These are phyloP conservation scores for Ctenicera cuprea DNA, from an alignment of 2,888 invertebrate genomes.

Conservation along the genomic window DNA sequence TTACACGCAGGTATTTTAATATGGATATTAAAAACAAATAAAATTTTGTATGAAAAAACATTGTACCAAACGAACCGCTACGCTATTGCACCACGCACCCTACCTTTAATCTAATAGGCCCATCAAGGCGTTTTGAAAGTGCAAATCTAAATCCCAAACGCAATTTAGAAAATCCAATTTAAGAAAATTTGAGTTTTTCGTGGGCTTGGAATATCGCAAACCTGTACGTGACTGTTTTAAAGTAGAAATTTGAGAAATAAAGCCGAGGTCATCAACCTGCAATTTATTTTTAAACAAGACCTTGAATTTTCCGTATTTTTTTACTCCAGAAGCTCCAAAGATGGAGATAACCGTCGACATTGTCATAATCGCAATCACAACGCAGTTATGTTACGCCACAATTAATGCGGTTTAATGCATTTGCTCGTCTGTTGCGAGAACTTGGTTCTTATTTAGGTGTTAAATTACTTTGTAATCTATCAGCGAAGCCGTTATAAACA, in stretches of 20 bases:
- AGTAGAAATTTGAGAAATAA: neutral
- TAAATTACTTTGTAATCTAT: slow-evolving; percentile 19
- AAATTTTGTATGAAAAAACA: too few relatives aligned
- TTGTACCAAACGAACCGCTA: too few relatives aligned
- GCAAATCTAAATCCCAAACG: neutral
- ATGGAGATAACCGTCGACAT: too few relatives aligned
- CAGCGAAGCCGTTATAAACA: slow-evolving; percentile 10
- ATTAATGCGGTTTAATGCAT: slow-evolving; percentile 17
- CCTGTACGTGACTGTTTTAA: slow-evolving; percentile 4
- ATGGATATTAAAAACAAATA: too few relatives aligned
- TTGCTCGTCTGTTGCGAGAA: slow-evolving; percentile 2
- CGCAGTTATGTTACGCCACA: slow-evolving; percentile 17
- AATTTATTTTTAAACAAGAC: too few relatives aligned
- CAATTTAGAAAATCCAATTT: slow-evolving; percentile 24
- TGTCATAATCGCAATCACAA: neutral
- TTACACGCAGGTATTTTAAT: too few relatives aligned
- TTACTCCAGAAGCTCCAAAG: too few relatives aligned
- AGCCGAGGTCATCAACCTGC: neutral
- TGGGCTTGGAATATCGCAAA: neutral
- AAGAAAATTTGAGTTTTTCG: slow-evolving; percentile 21
- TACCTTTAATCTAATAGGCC: too few relatives aligned
- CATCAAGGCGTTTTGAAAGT: neutral
- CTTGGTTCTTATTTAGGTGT: slow-evolving; percentile 17
- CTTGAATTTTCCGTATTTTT: too few relatives aligned
- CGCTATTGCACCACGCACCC: too few relatives aligned